Conservation (phyloP, 2,888 invertebrate genomes). For the Eumacrocentrus americanus region DNA sequence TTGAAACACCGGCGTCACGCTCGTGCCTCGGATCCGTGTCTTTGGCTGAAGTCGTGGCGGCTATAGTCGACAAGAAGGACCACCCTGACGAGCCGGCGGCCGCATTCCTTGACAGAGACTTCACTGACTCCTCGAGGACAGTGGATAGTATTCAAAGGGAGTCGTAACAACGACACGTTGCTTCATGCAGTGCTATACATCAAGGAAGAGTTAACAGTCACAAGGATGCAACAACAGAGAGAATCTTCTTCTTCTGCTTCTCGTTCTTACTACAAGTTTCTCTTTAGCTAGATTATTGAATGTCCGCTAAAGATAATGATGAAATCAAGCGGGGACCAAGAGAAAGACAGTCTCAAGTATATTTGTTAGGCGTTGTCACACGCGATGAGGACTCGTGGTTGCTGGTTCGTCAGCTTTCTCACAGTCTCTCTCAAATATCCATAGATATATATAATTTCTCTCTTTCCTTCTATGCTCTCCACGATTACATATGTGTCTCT, state of each 20-base stretch:
- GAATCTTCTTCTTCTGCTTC: too few relatives aligned
- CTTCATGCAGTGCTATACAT: constrained; percentile 33
- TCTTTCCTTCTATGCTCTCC: neutral
- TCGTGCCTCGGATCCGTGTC: constrained; percentile 30
- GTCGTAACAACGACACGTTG: constrained; percentile 17
- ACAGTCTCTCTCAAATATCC: neutral
- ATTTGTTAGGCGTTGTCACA: constrained; percentile 52
- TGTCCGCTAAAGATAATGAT: too few relatives aligned
- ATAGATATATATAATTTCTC: neutral
- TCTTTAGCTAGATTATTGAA: too few relatives aligned
- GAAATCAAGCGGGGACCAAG: too few relatives aligned
- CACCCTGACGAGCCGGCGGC: constrained; percentile 20
- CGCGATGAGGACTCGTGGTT: constrained; percentile 11
- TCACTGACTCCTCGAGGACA: neutral
- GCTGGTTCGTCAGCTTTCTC: neutral
- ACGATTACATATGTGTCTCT: too few relatives aligned
- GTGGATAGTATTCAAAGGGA: neutral
- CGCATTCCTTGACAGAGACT: constrained; percentile 33
- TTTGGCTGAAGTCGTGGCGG: constrained; percentile 29
- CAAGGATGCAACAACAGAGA: too few relatives aligned
- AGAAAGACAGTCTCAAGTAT: neutral
- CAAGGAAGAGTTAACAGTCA: too few relatives aligned
- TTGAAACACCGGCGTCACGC: constrained; percentile 37
- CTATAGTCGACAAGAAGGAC: constrained; percentile 25
- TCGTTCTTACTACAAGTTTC: too few relatives aligned